Conservation (phyloP, 2,888 invertebrate genomes). For the Latrodectus hesperus region DNA sequence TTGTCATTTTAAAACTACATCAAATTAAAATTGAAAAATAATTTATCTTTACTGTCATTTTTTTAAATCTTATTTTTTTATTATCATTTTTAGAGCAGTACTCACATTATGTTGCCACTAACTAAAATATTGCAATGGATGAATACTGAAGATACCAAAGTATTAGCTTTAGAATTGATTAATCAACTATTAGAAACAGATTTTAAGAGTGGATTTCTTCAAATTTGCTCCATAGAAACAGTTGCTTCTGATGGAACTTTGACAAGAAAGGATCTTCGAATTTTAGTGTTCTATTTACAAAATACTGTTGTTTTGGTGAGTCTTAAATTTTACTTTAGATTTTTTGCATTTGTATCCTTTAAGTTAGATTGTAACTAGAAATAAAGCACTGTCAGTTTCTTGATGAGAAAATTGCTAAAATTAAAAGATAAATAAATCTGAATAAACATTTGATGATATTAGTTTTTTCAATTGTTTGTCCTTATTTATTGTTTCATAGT, state of each 20-base stretch:
- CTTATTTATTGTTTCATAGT: too few relatives aligned
- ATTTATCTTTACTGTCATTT: not conserved
- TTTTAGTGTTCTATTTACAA: slow-evolving; percentile 32
- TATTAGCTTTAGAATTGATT: slow-evolving; percentile 17
- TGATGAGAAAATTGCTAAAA: too few relatives aligned
- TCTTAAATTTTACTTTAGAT: not conserved
- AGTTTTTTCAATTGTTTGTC: too few relatives aligned
- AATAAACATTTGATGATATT: too few relatives aligned
- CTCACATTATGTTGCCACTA: slow-evolving; percentile 10
- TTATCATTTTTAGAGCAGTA: slow-evolving; percentile 26
- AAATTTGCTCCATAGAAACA: slow-evolving; percentile 10
- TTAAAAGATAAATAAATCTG: too few relatives aligned
- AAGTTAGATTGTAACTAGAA: too few relatives aligned
- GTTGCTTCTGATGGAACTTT: not conserved
- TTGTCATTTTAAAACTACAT: not conserved
- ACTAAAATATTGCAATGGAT: slow-evolving; percentile 38
- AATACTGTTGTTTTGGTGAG: slow-evolving; percentile 39
- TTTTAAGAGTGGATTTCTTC: slow-evolving; percentile 27
- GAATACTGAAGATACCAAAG: slow-evolving; percentile 14
- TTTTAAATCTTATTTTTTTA: not conserved
- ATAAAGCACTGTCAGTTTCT: too few relatives aligned
- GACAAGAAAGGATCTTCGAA: slow-evolving; percentile 19
- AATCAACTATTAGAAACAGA: slow-evolving; percentile 18
- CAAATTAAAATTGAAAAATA: not conserved
- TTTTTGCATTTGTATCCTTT: not conserved